Conservation (phyloP, 2,113 vertebrate genomes). For the Ammodytes marinus region DNA sequence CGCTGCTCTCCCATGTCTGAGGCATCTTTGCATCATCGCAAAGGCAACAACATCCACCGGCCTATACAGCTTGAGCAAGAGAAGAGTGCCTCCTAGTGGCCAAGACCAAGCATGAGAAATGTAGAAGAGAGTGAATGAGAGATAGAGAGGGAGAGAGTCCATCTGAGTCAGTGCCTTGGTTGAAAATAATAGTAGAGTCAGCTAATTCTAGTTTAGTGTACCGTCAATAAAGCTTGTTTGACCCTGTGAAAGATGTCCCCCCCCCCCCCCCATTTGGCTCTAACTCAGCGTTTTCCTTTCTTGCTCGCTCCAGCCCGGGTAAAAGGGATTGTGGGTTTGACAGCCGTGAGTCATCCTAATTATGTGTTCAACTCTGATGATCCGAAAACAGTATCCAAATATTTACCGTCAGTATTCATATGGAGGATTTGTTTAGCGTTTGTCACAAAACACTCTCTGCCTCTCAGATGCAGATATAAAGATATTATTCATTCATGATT, state of each 20-base stretch:
- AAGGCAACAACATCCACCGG: constrained; percentile 38
- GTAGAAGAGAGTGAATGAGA: constrained; percentile 12
- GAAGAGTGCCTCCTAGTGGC: constrained; percentile 87
- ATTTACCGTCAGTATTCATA: constrained; percentile 73
- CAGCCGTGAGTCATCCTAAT: constrained; percentile 63
- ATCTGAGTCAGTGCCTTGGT: constrained; percentile 62
- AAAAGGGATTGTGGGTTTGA: constrained; percentile 53
- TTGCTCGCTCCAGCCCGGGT: constrained; percentile 32
- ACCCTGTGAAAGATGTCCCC: constrained; percentile 58
- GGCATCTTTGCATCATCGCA: constrained; percentile 53
- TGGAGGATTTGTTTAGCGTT: constrained; percentile 68
- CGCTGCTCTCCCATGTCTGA: constrained; percentile 63
- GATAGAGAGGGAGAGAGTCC: constrained; percentile 48
- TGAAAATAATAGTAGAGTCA: constrained; percentile 74
- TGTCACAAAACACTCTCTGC: constrained; percentile 40
- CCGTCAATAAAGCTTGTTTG: constrained; percentile 71
- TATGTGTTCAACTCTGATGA: constrained; percentile 69
- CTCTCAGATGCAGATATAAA: constrained; percentile 69
- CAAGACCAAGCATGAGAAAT: constrained; percentile 3
- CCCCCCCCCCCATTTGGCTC: constrained; percentile 24
- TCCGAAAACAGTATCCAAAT: constrained; percentile 74
- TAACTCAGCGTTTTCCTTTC: constrained; percentile 61
- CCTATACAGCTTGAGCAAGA: constrained; percentile 75
- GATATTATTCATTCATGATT: constrained; percentile 55
- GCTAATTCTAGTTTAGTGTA: constrained; percentile 71